Conservation (phyloP, 2,888 invertebrate species). For the Eurois occulta region DNA sequence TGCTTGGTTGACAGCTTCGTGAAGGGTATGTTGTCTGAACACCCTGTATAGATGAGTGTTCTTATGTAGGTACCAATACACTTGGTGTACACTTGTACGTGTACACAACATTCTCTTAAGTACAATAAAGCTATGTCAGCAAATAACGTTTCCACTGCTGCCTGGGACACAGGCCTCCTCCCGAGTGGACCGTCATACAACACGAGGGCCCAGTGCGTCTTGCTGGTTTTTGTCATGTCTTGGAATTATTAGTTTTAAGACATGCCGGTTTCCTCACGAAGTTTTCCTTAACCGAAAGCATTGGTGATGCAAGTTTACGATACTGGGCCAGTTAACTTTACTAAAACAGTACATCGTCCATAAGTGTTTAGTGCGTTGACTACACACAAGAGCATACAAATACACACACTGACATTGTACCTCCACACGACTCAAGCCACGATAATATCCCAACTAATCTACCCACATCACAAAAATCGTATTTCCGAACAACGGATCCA, state of each 20-base stretch:
- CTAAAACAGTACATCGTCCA: background rate
- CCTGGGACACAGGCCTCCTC: background rate
- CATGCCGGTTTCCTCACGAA: background rate
- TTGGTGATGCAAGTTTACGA: background rate
- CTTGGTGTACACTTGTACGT: too few species aligned
- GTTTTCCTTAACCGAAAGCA: too few species aligned
- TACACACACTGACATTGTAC: background rate
- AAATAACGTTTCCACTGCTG: background rate
- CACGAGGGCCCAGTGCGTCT: background rate
- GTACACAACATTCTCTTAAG: too few species aligned
- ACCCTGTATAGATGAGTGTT: too few species aligned
- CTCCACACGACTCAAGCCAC: background rate
- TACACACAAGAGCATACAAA: background rate
- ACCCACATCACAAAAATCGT: conserved; percentile 19
- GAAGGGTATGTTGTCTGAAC: too few species aligned
- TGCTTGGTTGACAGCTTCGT: too few species aligned
- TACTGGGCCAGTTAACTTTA: background rate
- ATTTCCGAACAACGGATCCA: conserved; percentile 26
- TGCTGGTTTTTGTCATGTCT: background rate
- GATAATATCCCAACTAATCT: conserved; percentile 17
- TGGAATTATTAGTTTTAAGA: background rate
- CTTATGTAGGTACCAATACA: too few species aligned
- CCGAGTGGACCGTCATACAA: background rate
- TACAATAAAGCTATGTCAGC: too few species aligned
- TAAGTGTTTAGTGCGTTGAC: background rate